A percentile compares a stretch with the other conserved stretches of the same genome.
These are phyloP conservation scores for Aplodontia rufa DNA, from an alignment of 2,113 vertebrate genomes.

Conservation along the genomic window DNA sequence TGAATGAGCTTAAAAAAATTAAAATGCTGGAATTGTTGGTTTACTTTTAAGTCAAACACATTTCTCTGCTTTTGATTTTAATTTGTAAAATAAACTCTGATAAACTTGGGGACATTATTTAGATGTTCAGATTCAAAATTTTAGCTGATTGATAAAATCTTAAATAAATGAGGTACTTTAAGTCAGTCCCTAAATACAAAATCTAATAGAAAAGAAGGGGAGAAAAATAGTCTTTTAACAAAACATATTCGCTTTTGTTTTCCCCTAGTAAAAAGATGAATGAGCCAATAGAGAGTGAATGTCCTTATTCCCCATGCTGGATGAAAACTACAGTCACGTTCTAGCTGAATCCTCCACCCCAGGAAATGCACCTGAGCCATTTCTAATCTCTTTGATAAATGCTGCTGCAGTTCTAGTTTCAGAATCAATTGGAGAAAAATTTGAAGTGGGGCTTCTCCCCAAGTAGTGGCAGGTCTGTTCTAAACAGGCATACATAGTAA, in stretches of 20 bases:
- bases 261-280: conserved; percentile 25
- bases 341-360: neutral
- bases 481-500: conserved; percentile 43
- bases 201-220: neutral
- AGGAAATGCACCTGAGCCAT: neutral
- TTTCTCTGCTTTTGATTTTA: neutral
- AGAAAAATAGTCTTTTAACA: neutral
- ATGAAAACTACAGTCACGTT: neutral
- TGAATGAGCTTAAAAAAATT: neutral
- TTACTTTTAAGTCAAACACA: neutral
- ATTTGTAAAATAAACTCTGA: neutral
- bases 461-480: conserved; percentile 30
- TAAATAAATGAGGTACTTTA: neutral
- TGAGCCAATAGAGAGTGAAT: neutral
- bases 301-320: neutral
- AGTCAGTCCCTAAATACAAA: conserved; percentile 18
- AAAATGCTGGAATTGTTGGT: neutral
- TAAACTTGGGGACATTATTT: neutral
- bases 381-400: conserved; percentile 62
- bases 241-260: neutral
- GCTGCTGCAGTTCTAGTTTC: conserved; percentile 57
- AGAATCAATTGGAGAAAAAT: conserved; percentile 40
- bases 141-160: neutral
- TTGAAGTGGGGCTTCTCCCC: conserved; percentile 5
- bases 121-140: neutral